Percentiles rank a stretch among this genome's conserved stretches.
phyloP scores from a whole-genome alignment of 2,797 vertebrate species.

The Alca torda region DNA sequence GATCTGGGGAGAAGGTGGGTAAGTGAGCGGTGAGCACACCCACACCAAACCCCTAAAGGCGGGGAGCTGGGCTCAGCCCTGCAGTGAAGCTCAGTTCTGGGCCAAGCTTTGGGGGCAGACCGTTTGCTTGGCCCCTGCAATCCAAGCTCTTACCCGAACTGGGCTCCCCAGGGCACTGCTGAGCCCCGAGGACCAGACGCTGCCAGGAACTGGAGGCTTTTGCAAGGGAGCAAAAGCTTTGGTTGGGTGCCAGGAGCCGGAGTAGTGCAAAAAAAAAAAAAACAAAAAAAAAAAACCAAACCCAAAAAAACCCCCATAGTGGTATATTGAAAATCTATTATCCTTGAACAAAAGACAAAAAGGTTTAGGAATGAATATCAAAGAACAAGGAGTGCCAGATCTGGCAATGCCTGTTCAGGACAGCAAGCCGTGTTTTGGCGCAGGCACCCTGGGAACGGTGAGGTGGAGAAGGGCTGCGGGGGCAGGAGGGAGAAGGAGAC shows the following conservation, averaged over 20 bases:
- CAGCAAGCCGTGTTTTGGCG: fast-evolving
- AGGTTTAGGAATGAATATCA: not conserved
- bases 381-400: not conserved
- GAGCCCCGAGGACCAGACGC: not conserved
- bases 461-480: not conserved
- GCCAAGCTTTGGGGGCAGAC: not conserved
- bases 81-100: not conserved
- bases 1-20: not conserved
- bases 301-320: not conserved
- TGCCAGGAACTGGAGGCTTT: not conserved
- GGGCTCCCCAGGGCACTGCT: not conserved
- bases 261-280: not conserved
- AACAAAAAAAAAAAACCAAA: not conserved
- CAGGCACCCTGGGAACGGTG: not conserved
- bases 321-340: not conserved
- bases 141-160: not conserved
- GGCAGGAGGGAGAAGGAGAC: not conserved
- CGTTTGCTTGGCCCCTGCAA: not conserved
- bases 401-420: fast-evolving
- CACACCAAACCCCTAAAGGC: fast-evolving
- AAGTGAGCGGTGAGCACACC: not conserved
- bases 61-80: not conserved
- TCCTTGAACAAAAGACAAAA: not conserved
- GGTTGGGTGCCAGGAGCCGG: not conserved
- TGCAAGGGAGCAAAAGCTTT: not conserved